Base-by-base conservation (phyloP, 2,113 vertebrate genomes). In the Donacobius atricapilla region DNA sequence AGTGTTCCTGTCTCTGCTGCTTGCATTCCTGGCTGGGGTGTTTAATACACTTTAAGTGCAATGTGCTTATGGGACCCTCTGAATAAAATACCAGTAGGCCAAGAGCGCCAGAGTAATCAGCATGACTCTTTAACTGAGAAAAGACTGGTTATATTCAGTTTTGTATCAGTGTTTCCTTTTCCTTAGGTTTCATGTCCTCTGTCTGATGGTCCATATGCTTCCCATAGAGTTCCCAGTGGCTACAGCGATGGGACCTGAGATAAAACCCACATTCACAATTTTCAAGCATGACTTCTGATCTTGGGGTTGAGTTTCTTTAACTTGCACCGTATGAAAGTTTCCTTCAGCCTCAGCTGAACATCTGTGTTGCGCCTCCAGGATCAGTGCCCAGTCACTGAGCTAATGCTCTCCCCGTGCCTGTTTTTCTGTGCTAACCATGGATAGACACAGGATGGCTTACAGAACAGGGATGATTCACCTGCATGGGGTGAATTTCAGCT, bases 1-100 rank as follows among this genome's bases (percentile, higher is more conserved):
- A 96, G 91, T 68, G 89, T 83, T 94, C 93, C 94, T 70, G 45
- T 53, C 86, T 81, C 63, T 3, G 9, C 65, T 84, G 81, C 91
- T 89, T 72, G 65, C 87, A 84, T 92, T 94, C 83, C 83, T 93
- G 48, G 61, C 65, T 64, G 50, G 80, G 72, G n/a, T 92, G 83
- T 61, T 91, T 78, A 84, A 44, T 15, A 37, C 27, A 56, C 31
- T 9, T 33, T 37, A 87, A 91, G 35, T 61, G 72, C 70, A 87
- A 48, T 1, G 2, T 48, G 65, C 73, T 87, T 0, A 0, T 30
- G 61, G 65, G 83, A 94, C 69, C 47, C 57, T 89, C 91, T 82
- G 83, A 68, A 71, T 37, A 75, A 89, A 92, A 81, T 37, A 60
- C 37, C 25, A 6, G 51, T 35, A 68, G 50, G 47, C 14, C 86